Base-by-base conservation (phyloP, 2,888 invertebrate species). In the Serrognathus titanus region DNA sequence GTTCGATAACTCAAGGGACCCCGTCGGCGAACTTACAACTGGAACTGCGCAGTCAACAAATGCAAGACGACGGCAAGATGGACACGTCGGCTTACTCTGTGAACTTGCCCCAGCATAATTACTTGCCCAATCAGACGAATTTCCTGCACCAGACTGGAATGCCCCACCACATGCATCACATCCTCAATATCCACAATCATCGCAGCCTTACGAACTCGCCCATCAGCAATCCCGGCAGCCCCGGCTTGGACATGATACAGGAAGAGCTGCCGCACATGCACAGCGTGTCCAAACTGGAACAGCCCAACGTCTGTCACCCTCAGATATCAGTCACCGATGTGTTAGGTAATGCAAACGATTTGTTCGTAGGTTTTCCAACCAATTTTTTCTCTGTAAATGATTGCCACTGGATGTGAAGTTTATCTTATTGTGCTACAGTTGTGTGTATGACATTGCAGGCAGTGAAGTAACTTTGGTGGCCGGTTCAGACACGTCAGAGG, bases 261-360 rank as follows among this genome's bases (percentile, higher is more conserved):
- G 87, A 87, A 70, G 87, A 87, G 71, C 85, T 87, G 61, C 85
- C 85, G 0, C 81, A 81, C 0, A 76, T 69, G 71, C 65, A 79
- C 71, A 24, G 77, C 73, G 12, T 75, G 71, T 66, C 77, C 69
- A 61, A 72, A 75, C 67, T 63, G 73, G 78, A 62, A 69, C 72
- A 58, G 73, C 70, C 65, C 66, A 70, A 56, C 7, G 53, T 67
- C 11, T 63, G 67, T 43, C 86, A 90, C 73, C 94, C 96, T 0
- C 94, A 94, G 76, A 96, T 96, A 59, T 94, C 93, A 66, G 83
- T 96, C 8, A 96, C 96, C 0, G 95, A 96, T 73, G 94, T 94
- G 51, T 82, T 91, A 52, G 95, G 95, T n/a, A n/a, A n/a, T n/a
- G n/a, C n/a, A n/a, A n/a, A n/a, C n/a, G n/a, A n/a, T n/a, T n/a